Evolutionary conservation across 2,113 vertebrate genomes (phyloP).

Genomic region (Calyptomena viridis): DNA sequence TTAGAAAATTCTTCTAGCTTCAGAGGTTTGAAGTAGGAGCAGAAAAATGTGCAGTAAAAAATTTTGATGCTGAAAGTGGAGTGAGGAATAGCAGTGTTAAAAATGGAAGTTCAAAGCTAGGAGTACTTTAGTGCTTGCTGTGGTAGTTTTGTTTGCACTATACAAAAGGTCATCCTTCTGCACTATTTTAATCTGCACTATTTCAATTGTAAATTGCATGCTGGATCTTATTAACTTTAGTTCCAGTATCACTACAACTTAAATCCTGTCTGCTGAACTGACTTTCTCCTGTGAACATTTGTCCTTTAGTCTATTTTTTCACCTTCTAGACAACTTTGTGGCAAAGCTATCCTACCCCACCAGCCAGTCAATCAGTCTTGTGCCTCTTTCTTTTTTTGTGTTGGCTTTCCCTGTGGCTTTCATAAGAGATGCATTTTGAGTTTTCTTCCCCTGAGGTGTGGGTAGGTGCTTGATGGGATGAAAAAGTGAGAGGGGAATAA

Average conservation of each 20-base stretch:
- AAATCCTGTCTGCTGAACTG: neutral
- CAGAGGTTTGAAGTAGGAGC: neutral
- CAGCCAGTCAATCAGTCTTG: neutral
- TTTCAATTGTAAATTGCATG: neutral
- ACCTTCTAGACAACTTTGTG: neutral
- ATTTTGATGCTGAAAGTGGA: neutral
- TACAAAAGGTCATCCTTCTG: neutral
- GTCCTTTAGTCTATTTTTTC: neutral
- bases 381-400: neutral
- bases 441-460: neutral
- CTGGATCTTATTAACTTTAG: neutral
- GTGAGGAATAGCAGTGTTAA: neutral
- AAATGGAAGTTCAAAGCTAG: neutral
- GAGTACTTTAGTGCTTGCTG: neutral
- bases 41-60: neutral
- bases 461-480: neutral
- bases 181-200: neutral
- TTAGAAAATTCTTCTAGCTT: neutral
- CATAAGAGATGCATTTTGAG: neutral
- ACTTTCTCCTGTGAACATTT: neutral
- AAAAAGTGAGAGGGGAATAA: neutral
- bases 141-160: neutral
- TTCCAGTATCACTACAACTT: neutral
- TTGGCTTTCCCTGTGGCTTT: neutral
- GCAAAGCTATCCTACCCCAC: neutral